phyloP scores from a whole-genome alignment of 37 sponge, comb jelly and placozoan species.

The Hormiphora californensis region DNA sequence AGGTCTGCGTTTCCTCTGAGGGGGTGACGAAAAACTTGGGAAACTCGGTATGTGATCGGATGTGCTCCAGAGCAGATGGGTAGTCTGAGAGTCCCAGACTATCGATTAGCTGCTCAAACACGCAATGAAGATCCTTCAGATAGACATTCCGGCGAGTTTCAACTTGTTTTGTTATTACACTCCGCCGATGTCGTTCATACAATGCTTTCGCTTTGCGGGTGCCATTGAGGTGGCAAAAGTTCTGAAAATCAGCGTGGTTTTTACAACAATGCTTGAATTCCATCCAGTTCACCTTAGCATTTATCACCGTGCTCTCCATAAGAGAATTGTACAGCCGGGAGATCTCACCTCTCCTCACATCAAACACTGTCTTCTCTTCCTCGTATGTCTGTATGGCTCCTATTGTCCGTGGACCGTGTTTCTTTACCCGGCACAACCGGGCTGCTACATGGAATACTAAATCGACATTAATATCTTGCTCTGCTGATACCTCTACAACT shows the following conservation, averaged over 20 bases:
- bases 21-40: constrained; percentile 5
- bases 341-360: background rate
- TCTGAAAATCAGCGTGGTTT: constrained; percentile 17
- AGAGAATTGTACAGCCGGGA: constrained; percentile 42
- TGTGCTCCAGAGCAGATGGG: background rate
- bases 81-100: background rate
- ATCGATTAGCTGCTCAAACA: constrained; percentile 11
- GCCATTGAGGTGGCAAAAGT: constrained; percentile 31
- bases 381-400: background rate
- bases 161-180: background rate
- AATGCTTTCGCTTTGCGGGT: constrained; percentile 17
- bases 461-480: background rate
- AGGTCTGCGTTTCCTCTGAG: constrained; percentile 16
- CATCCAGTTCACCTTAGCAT: constrained; percentile 30
- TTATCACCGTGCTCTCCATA: background rate
- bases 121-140: constrained; percentile 2
- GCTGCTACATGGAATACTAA: background rate
- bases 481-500: background rate
- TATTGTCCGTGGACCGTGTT: background rate
- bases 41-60: constrained; percentile 18
- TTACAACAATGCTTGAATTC: constrained; percentile 13
- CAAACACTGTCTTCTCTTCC: background rate
- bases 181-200: background rate
- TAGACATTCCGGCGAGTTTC: constrained; percentile 40
- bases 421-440: background rate